Base-by-base conservation (phyloP, 64 coral and sea anemone genomes). In the Hydrozoanthus tunicans region DNA sequence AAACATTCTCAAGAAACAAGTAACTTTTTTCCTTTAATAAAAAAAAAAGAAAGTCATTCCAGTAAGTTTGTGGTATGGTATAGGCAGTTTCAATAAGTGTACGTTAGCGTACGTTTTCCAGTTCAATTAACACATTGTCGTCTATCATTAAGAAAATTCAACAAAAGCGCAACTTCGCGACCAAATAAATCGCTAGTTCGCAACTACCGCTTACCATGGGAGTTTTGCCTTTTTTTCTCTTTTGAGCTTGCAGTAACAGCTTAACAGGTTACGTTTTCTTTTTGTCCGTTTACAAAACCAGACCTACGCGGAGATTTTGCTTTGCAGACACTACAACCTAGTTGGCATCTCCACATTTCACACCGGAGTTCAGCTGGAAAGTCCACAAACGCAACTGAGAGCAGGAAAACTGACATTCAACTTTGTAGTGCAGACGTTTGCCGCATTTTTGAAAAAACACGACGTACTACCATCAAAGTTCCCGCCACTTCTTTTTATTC, bases 321-420 rank as follows among this genome's bases (percentile, higher is more conserved):
- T 3, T 55, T 55, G 15, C 74, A 77, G 10, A 77, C 43, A 3
- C 7, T 55, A 55, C 74, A 77, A 53, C 74, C 74, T 3, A 53
- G 12, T 55, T 77, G 68, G 32, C 74, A 77, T 54, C 74, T 77
- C 74, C 74, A 77, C 74, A 77, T 54, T 72, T 72, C 61, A 13
- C 61, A 63, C 61, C 13, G 61, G 61, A 7, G 61, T 43, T 43
- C 2, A 2, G 61, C 61, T 63, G 61, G 7, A 63, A 63, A 63
- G 61, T 63, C 61, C 7, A 2, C 61, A 63, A 63, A 2, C 13
- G 61, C 61, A 63, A 63, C 61, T 63, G 7, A 7, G 61, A 63
- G 61, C 61, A 63, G 13, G 13, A 63, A 63, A 63, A 63, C 2
- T 63, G 61, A 63, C 61, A 2, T 9, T 63, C 0, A 63, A 1